Evolutionary conservation across 2,888 invertebrate genomes (phyloP).

Genomic region (Lycocerus yunnanus): DNA sequence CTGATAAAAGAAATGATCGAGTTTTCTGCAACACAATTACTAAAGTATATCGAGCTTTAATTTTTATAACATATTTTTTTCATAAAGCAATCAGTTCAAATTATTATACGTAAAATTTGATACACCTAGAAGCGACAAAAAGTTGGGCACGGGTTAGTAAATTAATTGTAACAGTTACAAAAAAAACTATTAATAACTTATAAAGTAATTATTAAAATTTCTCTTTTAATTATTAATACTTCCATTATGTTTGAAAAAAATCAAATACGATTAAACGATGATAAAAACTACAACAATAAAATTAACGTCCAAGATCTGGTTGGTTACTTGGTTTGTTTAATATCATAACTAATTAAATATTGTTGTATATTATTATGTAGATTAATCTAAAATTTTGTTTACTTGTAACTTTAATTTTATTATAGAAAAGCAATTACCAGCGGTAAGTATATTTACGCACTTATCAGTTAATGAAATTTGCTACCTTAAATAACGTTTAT

Average conservation of each 20-base stretch:
- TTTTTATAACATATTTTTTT: not conserved
- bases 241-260: not conserved
- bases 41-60: not conserved
- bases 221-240: slow-evolving; percentile 2
- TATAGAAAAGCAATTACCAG: not conserved
- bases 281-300: not conserved
- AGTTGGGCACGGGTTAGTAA: not conserved
- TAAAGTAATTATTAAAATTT: slow-evolving; percentile 2
- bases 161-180: not conserved
- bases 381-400: not conserved
- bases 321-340: not conserved
- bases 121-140: slow-evolving; percentile 1
- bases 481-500: not conserved
- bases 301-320: not conserved
- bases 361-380: not conserved
- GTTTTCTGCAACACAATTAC: not conserved
- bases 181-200: slow-evolving; percentile 2
- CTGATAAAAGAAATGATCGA: not conserved
- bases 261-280: not conserved
- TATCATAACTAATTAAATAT: not conserved
- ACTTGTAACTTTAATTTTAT: not conserved
- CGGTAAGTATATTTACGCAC: not conserved
- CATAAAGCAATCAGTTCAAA: not conserved
- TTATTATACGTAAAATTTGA: not conserved
- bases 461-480: not conserved